These are phyloP conservation scores for Litoditis marina DNA, from an alignment of 2,888 invertebrate species.

Conservation along the genomic window DNA sequence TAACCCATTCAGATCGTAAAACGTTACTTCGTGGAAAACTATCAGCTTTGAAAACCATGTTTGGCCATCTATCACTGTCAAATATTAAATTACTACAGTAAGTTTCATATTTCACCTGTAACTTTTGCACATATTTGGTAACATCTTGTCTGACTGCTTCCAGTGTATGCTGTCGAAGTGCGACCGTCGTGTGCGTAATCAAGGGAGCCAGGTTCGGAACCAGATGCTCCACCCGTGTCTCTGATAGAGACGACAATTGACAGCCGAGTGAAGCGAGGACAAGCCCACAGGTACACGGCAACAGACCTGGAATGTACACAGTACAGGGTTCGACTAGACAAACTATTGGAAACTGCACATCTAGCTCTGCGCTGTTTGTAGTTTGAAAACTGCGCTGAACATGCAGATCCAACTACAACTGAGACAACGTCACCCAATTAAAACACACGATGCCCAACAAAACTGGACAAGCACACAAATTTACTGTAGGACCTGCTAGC, in stretches of 20 bases:
- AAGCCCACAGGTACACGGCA: constrained; percentile 27
- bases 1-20: too few relatives aligned
- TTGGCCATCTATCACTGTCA: constrained; percentile 12
- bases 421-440: too few relatives aligned
- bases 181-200: not conserved
- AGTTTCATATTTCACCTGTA: too few relatives aligned
- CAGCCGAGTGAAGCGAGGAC: constrained; percentile 36
- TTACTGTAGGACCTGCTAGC: too few relatives aligned
- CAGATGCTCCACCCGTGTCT: constrained; percentile 18
- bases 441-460: too few relatives aligned
- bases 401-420: too few relatives aligned
- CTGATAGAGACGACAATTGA: constrained; percentile 34
- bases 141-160: constrained; percentile 6
- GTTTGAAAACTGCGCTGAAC: too few relatives aligned
- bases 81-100: not conserved
- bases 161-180: constrained; percentile 2
- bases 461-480: too few relatives aligned
- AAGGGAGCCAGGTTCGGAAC: constrained; percentile 7
- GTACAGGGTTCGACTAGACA: not conserved
- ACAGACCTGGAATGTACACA: constrained; percentile 29
- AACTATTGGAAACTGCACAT: not conserved
- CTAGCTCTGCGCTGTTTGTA: too few relatives aligned
- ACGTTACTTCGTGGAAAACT: too few relatives aligned
- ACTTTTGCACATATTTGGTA: constrained; percentile 12
- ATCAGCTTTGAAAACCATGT: too few relatives aligned